phyloP scores from a whole-genome alignment of 2,797 vertebrate genomes.

The Microtus agrestis region DNA sequence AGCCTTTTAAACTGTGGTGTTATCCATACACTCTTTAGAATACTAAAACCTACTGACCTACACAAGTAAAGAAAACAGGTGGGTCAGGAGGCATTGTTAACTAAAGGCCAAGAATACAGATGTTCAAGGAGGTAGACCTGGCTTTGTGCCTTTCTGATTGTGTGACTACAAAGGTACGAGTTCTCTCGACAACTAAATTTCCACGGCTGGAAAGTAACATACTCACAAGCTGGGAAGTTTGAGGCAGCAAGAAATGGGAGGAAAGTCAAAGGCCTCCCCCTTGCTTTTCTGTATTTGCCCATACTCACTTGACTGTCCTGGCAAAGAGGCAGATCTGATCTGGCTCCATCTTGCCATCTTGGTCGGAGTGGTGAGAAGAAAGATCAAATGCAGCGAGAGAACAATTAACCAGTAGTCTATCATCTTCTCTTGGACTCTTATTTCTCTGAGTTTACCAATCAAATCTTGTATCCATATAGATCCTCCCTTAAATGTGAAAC shows the following conservation, averaged over 20 bases:
- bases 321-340: not conserved
- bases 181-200: conserved; percentile 11
- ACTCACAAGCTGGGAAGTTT: not conserved
- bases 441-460: not conserved
- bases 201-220: conserved; percentile 1
- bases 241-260: not conserved
- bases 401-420: not conserved
- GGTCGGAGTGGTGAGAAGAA: not conserved
- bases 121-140: not conserved
- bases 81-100: not conserved
- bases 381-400: not conserved
- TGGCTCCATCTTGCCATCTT: not conserved
- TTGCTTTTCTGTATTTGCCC: not conserved
- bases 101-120: not conserved
- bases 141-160: not conserved
- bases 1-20: not conserved
- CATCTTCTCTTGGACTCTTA: not conserved
- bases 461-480: not conserved
- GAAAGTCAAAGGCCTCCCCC: not conserved
- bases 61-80: not conserved
- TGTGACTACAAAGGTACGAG: not conserved
- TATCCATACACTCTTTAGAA: not conserved
- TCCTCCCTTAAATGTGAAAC: conserved; percentile 11
- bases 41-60: not conserved
- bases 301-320: not conserved